These are phyloP conservation scores for Pterocles orientalis DNA, from an alignment of 2,113 vertebrate genomes.

Conservation along the genomic window DNA sequence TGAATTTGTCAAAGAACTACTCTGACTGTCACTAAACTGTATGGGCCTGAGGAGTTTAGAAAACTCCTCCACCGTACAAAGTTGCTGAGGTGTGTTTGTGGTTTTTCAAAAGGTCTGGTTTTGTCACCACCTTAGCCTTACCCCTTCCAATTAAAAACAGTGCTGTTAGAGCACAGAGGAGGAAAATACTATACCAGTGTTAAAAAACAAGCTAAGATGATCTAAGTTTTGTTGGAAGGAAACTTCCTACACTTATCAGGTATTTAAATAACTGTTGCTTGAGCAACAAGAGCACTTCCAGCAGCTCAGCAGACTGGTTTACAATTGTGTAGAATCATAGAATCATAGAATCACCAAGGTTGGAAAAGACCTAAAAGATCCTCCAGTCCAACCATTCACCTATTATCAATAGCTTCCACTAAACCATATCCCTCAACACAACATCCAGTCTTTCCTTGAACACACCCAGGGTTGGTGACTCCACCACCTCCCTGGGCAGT, in stretches of 20 bases:
- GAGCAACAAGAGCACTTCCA: not conserved
- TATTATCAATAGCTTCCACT: no score
- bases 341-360: no score
- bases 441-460: no score
- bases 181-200: not conserved
- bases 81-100: not conserved
- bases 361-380: no score
- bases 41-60: not conserved
- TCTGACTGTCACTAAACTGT: not conserved
- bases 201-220: not conserved
- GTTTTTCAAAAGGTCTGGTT: not conserved
- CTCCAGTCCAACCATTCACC: no score
- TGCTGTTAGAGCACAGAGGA: not conserved
- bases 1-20: not conserved
- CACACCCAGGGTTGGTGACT: no score
- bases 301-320: accelerated
- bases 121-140: not conserved
- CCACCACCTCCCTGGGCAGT: no score
- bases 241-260: not conserved
- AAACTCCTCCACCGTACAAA: accelerated
- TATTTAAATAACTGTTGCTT: not conserved
- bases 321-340: no score
- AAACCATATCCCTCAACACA: no score
- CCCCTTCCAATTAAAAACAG: not conserved
- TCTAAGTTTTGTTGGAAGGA: not conserved